Evolutionary conservation across 2,888 invertebrate genomes (phyloP).

Genomic region (Agonopterix heracliana): DNA sequence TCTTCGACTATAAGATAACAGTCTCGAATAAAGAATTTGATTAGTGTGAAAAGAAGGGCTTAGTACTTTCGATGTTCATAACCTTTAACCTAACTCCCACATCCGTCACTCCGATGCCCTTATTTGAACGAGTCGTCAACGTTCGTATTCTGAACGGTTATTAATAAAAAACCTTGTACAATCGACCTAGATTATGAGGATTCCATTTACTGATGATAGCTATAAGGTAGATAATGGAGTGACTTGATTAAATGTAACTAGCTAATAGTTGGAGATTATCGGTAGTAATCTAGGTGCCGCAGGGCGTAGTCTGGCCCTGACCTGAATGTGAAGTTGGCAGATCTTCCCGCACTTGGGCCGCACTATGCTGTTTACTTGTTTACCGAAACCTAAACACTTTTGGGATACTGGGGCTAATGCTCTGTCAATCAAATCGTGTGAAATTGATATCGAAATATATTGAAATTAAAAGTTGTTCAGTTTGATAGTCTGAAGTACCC

Average conservation of each 20-base stretch:
- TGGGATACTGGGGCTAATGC: no score
- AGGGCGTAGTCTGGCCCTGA: slow-evolving; percentile 50
- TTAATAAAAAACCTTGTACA: not conserved
- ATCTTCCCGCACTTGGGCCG: slow-evolving; percentile 14
- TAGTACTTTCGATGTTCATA: slow-evolving; percentile 13
- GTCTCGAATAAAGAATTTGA: slow-evolving; percentile 6
- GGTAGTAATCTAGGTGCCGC: slow-evolving; percentile 14
- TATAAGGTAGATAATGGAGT: not conserved
- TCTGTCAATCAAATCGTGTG: no score
- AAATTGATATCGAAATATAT: no score
- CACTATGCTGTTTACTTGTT: no score
- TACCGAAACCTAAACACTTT: no score
- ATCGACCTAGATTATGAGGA: slow-evolving; percentile 22
- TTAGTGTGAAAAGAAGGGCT: slow-evolving; percentile 18
- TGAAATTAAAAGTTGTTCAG: no score
- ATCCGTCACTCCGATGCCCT: slow-evolving; percentile 6
- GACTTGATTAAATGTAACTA: not conserved
- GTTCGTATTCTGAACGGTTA: not conserved
- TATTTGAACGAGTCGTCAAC: slow-evolving; percentile 7
- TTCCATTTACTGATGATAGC: slow-evolving; percentile 10
- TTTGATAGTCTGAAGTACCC: no score
- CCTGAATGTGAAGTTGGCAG: slow-evolving; percentile 30
- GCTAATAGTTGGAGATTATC: slow-evolving; percentile 5
- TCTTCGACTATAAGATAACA: slow-evolving; percentile 16
- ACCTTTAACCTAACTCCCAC: slow-evolving; percentile 13